Conservation (phyloP, 2,113 vertebrate species). For the Sardina pilchardus region DNA sequence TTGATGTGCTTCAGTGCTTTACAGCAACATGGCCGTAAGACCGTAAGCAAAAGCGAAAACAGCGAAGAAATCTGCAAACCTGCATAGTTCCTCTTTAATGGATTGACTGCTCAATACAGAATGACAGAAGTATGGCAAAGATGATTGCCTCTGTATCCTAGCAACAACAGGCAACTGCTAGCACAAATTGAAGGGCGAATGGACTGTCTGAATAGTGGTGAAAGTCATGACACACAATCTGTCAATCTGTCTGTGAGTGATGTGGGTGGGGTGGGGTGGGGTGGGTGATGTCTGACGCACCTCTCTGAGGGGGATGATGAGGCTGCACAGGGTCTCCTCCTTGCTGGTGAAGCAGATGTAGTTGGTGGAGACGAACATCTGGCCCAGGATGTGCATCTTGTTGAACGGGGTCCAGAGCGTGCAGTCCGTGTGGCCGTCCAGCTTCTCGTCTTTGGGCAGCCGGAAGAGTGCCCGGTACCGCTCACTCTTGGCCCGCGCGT, state of each 20-base stretch:
- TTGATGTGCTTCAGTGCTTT: no score
- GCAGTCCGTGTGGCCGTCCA: conserved; percentile 96
- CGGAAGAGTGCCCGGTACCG: conserved; percentile 90
- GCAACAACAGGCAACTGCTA: conserved; percentile 24
- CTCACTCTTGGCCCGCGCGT: conserved; percentile 95
- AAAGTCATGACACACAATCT: not conserved
- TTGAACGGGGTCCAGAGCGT: conserved; percentile 98
- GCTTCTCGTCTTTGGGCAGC: conserved; percentile 93
- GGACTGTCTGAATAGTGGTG: not conserved
- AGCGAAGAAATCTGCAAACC: no score
- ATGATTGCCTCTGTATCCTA: conserved; percentile 22
- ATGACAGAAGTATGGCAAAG: not conserved
- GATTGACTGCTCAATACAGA: not conserved
- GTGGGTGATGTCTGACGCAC: conserved; percentile 55
- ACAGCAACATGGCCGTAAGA: no score
- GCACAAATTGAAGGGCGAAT: conserved; percentile 14
- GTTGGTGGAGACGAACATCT: conserved; percentile 99
- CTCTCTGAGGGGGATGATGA: conserved; percentile 96
- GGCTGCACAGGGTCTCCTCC: conserved; percentile 91
- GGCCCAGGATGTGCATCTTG: conserved; percentile 96
- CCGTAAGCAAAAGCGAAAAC: no score
- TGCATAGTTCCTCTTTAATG: no score
- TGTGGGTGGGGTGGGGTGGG: no score
- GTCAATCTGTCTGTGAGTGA: not conserved
- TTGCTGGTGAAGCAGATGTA: conserved; percentile 99